A percentile compares a stretch with the other conserved stretches of the same genome.
These are phyloP conservation scores for Ispidina lecontei DNA, from an alignment of 2,797 vertebrate genomes.

Conservation along the genomic window DNA sequence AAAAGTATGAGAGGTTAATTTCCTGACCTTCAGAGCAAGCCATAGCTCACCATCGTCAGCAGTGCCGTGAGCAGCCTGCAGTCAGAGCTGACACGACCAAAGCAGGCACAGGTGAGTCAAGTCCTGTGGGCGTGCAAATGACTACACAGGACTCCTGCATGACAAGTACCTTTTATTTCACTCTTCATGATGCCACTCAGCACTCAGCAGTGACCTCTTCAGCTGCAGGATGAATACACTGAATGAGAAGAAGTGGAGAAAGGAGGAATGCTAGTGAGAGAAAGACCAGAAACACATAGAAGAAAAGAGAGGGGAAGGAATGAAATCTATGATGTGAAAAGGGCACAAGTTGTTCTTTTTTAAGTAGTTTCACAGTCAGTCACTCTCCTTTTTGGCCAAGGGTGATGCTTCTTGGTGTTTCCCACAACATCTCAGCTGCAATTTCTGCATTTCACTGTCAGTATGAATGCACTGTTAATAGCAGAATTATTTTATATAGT, in stretches of 20 bases:
- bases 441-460: neutral
- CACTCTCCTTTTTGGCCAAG: neutral
- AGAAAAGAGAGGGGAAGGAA: neutral
- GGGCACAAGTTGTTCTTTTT: neutral
- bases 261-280: neutral
- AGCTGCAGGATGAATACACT: neutral
- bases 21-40: neutral
- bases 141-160: neutral
- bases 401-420: neutral
- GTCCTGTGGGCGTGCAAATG: neutral
- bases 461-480: neutral
- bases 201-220: neutral
- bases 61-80: neutral
- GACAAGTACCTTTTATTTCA: neutral
- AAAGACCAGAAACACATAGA: neutral
- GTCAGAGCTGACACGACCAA: neutral
- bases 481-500: neutral
- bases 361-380: neutral
- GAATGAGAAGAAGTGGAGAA: neutral
- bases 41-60: neutral
- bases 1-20: neutral
- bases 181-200: neutral
- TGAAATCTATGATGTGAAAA: neutral
- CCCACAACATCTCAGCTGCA: neutral
- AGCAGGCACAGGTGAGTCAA: neutral